Base-by-base conservation (phyloP, 2,797 vertebrate species). In the Macroramphosus scolopax region DNA sequence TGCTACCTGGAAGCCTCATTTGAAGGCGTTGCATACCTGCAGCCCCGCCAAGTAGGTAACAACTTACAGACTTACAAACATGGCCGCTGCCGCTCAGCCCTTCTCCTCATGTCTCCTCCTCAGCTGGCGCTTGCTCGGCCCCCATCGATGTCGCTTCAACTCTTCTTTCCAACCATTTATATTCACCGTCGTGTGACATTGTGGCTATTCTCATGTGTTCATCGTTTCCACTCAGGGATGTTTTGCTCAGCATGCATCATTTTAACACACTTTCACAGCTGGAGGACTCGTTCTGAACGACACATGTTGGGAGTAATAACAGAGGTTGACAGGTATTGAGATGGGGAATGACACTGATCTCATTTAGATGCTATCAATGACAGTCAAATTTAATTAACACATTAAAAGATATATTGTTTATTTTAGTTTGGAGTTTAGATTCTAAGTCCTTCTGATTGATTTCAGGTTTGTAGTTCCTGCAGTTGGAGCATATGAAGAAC, bases 1-100 rank as follows among this genome's bases (percentile, higher is more conserved):
- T 91, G 97, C 97, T 88, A 98, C 96, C 91, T 99, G 97, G 96
- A 98, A 98, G 91, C 95, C 97, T 84, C 94, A 98, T 90, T 91
- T 99, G 93, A 98, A 98, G 92, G 96, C 95, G 86, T 90, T 98
- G 92, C 94, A 81, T 63, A 75, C 71, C 75, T 78, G 75, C 71
- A 78, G 75, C 87, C 95, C 95, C 70, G 92, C 92, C 89, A 98
- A 98, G 96, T 98, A 98, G 93, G 96, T 98, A 92, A 87, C 86
- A 80, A 77, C 80, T 78, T 66, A 75, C 67, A 76, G 66, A 87
- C 89, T 75, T 72, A 77, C 61, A 75, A 76, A 81, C 84, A 76
- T 87, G 85, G 91, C 90, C 84, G 89, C 88, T 92, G 82, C 80
- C 80, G 67, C 78, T 89, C 75, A 58, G 55, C 68, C 61, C 57